Evolutionary conservation across 2,113 vertebrate species (phyloP), one percentile per base, ranked within the genome.

Genomic region (Leuciscus idus): DNA sequence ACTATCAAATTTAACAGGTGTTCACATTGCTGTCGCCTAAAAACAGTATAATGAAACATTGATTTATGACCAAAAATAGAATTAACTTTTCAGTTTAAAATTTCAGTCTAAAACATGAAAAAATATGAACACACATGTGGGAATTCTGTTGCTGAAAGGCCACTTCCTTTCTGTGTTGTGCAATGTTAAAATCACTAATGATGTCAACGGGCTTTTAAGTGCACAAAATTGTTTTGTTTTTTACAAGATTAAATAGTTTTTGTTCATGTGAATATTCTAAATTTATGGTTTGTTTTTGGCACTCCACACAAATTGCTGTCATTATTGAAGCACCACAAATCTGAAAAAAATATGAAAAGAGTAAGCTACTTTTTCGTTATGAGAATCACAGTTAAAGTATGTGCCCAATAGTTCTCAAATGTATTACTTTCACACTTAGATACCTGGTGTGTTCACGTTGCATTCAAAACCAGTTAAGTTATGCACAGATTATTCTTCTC

Each of bases 141-240:
- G 77, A 79, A 59, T 78, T 6, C 2, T 78, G 28, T 57, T 79
- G 77, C 6, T 57, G 21, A 61, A 39, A 61, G 21, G 6, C 2
- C 4, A 79, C 76, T 79, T 79, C 21, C 11, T 79, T 79, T 33
- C 55, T 39, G 30, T 36, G 30, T 39, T 59, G 77, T 79, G 21
- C 19, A 61, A 61, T 79, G 23, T 26, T 61, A 39, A n/a, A 36
- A n/a, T 79, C 33, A 15, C 50, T 36, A 78, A 78, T 33, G 28
- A 61, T 79, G 33, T n/a, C 77, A 79, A 36, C 33, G 43, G 5
- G 6, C 21, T 61, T 61, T 61, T 10, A 61, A 61, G 21, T 26
- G 23, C 72, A 48, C 72, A 48, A 8, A 23, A 12, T n/a, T 4
- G 2, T 13, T 74, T 15, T 48, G 0, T 48, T 48, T 50, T 48